phyloP scores from a whole-genome alignment of 64 coral and sea anemone species.

The Stichodactyla mertensii region DNA sequence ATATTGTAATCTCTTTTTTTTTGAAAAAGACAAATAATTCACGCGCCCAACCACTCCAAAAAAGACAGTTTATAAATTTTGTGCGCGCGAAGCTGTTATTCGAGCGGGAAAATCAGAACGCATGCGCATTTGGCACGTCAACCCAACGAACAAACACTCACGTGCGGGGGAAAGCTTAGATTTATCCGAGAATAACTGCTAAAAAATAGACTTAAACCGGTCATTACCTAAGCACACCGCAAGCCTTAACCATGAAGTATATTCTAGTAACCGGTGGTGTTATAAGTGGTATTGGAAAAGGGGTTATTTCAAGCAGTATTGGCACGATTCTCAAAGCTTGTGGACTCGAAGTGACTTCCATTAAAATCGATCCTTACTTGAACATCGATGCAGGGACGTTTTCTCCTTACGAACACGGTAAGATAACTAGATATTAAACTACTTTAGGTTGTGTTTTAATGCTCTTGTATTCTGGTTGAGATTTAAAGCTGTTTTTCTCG shows the following conservation, averaged over 20 bases:
- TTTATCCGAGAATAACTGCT: neutral
- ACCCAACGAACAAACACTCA: neutral
- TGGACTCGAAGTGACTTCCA: conserved; percentile 78
- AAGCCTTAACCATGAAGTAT: conserved; percentile 76
- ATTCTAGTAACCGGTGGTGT: conserved; percentile 95
- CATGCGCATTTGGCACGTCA: neutral
- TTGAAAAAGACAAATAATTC: too few species aligned
- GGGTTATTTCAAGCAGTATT: conserved; percentile 92
- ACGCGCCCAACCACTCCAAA: too few species aligned
- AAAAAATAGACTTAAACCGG: neutral
- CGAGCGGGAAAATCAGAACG: neutral
- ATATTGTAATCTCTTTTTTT: too few species aligned
- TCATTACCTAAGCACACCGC: neutral
- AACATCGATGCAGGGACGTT: conserved; percentile 92
- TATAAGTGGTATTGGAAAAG: conserved; percentile 95
- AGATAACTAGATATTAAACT: neutral
- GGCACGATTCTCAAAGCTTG: conserved; percentile 79
- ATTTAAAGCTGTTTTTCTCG: neutral
- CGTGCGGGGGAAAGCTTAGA: neutral
- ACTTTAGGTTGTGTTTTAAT: neutral
- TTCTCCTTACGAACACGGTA: conserved; percentile 91
- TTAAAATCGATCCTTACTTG: conserved; percentile 94
- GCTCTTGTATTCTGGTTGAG: neutral
- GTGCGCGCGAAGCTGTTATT: neutral
- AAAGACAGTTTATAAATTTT: neutral